These are phyloP conservation scores for Drosophila suzukii DNA, from an alignment of 1,140 invertebrate genomes.

Conservation along the genomic window DNA sequence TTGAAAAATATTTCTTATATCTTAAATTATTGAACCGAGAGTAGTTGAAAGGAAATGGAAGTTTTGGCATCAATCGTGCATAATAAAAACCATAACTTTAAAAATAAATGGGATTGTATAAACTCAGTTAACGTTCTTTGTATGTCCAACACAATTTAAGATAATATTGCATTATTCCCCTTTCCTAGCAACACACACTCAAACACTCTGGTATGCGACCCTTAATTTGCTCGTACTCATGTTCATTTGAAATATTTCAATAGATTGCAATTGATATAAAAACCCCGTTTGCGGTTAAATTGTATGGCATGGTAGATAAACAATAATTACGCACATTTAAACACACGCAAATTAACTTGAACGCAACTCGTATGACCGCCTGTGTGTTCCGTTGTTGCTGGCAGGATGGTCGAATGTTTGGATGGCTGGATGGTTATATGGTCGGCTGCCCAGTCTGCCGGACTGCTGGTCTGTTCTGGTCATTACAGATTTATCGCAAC, in stretches of 20 bases:
- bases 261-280: constrained; percentile 53
- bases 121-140: not conserved
- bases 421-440: constrained; percentile 11
- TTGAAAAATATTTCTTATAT: too few species aligned
- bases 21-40: too few species aligned
- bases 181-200: not conserved
- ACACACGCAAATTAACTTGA: constrained; percentile 75
- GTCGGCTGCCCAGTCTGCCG: constrained; percentile 11
- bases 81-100: too few species aligned
- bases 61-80: too few species aligned
- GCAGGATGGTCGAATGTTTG: constrained; percentile 18
- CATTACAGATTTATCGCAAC: constrained; percentile 81
- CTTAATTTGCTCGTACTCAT: constrained; percentile 30
- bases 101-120: too few species aligned
- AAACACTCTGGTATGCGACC: not conserved
- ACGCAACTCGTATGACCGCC: constrained; percentile 2
- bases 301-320: constrained; percentile 68
- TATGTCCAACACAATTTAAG: not conserved
- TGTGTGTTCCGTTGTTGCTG: constrained; percentile 21
- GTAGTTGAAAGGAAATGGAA: too few species aligned
- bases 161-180: not conserved
- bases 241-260: constrained; percentile 39
- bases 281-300: constrained; percentile 39
- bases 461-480: constrained; percentile 33
- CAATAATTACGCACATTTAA: constrained; percentile 80